phyloP scores from a whole-genome alignment of 2,797 vertebrate genomes.

The Pseudochaenichthys georgianus region DNA sequence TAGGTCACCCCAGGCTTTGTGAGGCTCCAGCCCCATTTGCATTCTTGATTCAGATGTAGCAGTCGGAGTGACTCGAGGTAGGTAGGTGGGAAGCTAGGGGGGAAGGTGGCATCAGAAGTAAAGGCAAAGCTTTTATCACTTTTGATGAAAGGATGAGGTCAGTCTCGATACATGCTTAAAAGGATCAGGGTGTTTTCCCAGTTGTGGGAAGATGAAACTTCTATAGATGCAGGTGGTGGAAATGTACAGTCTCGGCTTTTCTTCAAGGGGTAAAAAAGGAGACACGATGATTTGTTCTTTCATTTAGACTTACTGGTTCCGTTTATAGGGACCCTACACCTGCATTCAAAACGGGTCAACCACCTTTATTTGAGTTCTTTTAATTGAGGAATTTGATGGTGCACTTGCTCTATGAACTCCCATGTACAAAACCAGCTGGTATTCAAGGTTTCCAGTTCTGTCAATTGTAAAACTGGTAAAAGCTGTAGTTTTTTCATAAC shows the following conservation, averaged over 20 bases:
- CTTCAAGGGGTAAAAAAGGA: slow-evolving; percentile 6
- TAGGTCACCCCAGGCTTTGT: slow-evolving; percentile 88
- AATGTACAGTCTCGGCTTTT: slow-evolving; percentile 39
- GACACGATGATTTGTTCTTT: slow-evolving; percentile 26
- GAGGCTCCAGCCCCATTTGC: slow-evolving; percentile 85
- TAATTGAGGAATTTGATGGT: slow-evolving; percentile 15
- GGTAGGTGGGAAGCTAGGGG: slow-evolving; percentile 64
- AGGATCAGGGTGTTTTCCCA: slow-evolving; percentile 74
- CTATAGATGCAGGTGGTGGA: slow-evolving; percentile 62
- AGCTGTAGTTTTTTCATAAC: background rate
- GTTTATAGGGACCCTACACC: background rate
- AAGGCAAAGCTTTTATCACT: slow-evolving; percentile 81
- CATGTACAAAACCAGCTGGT: slow-evolving; percentile 15
- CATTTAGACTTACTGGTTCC: slow-evolving; percentile 6
- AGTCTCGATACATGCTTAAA: slow-evolving; percentile 74
- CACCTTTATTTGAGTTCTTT: slow-evolving; percentile 37
- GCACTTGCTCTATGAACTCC: slow-evolving; percentile 9
- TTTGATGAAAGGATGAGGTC: slow-evolving; percentile 82
- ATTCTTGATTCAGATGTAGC: slow-evolving; percentile 87
- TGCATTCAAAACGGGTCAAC: slow-evolving; percentile 10
- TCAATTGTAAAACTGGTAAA: no score
- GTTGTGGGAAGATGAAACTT: slow-evolving; percentile 69
- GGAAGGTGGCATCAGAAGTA: slow-evolving; percentile 69
- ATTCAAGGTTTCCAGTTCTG: background rate
- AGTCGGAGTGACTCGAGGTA: slow-evolving; percentile 75